A percentile compares a stretch with the other conserved stretches of the same genome.
These are phyloP conservation scores for Circaetus cinerascens DNA, from an alignment of 2,113 vertebrate genomes.

Conservation along the genomic window DNA sequence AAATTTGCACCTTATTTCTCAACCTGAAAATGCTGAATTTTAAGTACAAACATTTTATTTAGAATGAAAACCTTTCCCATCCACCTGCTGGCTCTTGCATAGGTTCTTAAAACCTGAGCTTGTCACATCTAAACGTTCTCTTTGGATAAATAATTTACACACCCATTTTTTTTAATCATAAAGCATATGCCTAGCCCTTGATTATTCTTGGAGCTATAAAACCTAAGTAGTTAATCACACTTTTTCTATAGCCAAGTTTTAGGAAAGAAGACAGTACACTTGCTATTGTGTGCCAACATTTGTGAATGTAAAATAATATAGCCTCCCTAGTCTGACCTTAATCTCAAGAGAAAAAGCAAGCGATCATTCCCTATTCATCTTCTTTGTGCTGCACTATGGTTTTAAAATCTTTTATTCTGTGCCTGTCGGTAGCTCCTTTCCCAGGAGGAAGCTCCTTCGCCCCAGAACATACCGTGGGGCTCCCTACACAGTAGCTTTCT, in stretches of 20 bases:
- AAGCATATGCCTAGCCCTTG: background rate
- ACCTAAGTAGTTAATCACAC: background rate
- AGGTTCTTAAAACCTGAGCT: background rate
- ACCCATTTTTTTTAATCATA: background rate
- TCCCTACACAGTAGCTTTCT: background rate
- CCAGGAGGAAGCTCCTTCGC: background rate
- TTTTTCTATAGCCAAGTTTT: background rate
- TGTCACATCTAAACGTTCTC: background rate
- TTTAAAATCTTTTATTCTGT: background rate
- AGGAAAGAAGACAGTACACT: background rate
- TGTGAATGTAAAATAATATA: background rate
- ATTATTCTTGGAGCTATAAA: background rate
- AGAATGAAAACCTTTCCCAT: background rate
- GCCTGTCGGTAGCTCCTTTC: background rate
- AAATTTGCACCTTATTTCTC: background rate
- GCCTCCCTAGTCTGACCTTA: background rate
- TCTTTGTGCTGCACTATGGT: background rate
- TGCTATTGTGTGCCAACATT: background rate
- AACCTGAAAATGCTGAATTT: background rate
- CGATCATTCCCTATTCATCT: background rate
- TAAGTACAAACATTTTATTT: background rate
- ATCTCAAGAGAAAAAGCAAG: background rate
- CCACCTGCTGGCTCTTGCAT: background rate
- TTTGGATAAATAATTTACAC: background rate
- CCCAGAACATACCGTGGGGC: background rate